phyloP scores from a whole-genome alignment of 2,797 vertebrate genomes.

The Alectoris magna region DNA sequence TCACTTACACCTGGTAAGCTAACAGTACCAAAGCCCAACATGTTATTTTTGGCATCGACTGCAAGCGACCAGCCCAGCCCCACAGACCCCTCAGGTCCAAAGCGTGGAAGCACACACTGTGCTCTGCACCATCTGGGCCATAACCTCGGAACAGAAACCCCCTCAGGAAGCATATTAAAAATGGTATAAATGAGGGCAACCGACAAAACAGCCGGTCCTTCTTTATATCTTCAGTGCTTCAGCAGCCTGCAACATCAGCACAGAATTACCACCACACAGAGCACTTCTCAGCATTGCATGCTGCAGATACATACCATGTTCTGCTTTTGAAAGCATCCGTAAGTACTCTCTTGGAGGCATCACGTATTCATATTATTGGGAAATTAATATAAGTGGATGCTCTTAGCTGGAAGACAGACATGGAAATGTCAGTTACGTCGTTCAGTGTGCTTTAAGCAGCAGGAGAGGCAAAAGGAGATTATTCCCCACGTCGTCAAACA shows the following conservation, averaged over 20 bases:
- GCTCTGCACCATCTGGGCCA: background rate
- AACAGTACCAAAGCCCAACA: accelerated
- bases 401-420: background rate
- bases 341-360: background rate
- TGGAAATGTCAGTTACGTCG: background rate
- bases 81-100: background rate
- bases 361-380: accelerated
- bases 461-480: conserved; percentile 25
- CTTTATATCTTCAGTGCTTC: background rate
- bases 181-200: background rate
- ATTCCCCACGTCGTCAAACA: conserved; percentile 14
- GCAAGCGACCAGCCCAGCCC: background rate
- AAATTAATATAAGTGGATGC: background rate
- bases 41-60: accelerated
- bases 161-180: background rate
- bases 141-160: background rate
- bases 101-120: accelerated
- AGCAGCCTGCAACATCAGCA: background rate
- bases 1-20: background rate
- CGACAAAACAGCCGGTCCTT: background rate
- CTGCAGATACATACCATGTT: background rate
- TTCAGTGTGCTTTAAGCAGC: background rate
- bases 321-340: background rate
- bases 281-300: background rate
- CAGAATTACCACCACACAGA: background rate